phyloP scores from a whole-genome alignment of 2,888 invertebrate genomes.

The Chironomus tentans region DNA sequence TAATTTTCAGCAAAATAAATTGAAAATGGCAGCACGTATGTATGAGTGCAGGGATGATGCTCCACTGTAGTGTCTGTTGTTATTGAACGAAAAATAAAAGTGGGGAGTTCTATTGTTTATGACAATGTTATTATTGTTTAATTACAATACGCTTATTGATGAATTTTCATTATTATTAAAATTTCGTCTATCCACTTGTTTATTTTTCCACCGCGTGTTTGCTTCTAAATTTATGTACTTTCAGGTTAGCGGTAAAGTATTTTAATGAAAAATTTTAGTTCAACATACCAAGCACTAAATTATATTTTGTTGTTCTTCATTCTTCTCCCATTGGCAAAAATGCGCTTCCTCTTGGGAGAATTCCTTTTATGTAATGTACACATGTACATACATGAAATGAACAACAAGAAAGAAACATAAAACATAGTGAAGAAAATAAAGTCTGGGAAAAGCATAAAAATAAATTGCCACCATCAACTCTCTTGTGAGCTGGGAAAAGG shows the following conservation, averaged over 20 bases:
- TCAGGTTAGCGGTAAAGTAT: too few relatives aligned
- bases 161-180: neutral
- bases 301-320: too few relatives aligned
- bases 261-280: too few relatives aligned
- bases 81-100: neutral
- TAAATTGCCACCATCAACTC: slow-evolving; percentile 8
- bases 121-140: neutral
- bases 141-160: neutral
- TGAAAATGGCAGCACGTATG: neutral
- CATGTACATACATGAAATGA: neutral
- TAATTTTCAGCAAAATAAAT: neutral
- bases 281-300: too few relatives aligned
- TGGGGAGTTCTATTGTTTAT: neutral
- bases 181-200: neutral
- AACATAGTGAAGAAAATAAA: neutral
- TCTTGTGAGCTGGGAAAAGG: neutral
- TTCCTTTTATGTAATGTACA: neutral
- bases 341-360: neutral
- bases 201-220: neutral
- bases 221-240: too few relatives aligned
- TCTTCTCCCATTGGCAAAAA: neutral
- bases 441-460: slow-evolving; percentile 10
- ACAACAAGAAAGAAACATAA: neutral
- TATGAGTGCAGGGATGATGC: neutral
- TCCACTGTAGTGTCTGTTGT: too few relatives aligned